These are phyloP conservation scores for Monochamus saltuarius DNA, from an alignment of 1,140 invertebrate species.

Conservation along the genomic window DNA sequence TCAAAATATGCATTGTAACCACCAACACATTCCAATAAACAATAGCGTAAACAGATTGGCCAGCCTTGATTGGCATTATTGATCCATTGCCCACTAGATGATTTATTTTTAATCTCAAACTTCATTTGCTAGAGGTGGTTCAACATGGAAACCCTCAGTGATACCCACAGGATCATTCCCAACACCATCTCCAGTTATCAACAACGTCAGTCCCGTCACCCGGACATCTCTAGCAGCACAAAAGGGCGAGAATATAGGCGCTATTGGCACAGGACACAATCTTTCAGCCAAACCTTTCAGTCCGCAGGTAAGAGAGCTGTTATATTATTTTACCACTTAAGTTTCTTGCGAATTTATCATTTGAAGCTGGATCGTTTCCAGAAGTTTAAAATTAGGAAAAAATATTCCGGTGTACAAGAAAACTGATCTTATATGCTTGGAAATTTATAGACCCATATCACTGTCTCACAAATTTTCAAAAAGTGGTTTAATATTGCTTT, in stretches of 20 bases:
- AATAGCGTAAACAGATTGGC: not conserved
- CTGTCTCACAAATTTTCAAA: too few relatives aligned
- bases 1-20: not conserved
- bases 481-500: too few relatives aligned
- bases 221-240: constrained; percentile 83
- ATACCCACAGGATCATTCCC: constrained; percentile 66
- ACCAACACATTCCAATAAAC: not conserved
- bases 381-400: too few relatives aligned
- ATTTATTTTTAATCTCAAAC: constrained; percentile 30
- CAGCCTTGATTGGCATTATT: constrained; percentile 33
- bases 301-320: constrained; percentile 43
- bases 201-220: constrained; percentile 70
- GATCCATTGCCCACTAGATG: constrained; percentile 32
- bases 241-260: constrained; percentile 63
- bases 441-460: too few relatives aligned
- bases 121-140: constrained; percentile 69
- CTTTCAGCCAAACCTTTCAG: constrained; percentile 78
- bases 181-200: constrained; percentile 60
- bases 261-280: constrained; percentile 85
- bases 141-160: constrained; percentile 78
- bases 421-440: too few relatives aligned
- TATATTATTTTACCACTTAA: too few relatives aligned
- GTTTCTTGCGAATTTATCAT: too few relatives aligned
- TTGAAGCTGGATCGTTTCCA: too few relatives aligned
- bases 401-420: too few relatives aligned